Evolutionary conservation across 1,140 invertebrate species (phyloP).

Genomic region (Heliconius nattereri): DNA sequence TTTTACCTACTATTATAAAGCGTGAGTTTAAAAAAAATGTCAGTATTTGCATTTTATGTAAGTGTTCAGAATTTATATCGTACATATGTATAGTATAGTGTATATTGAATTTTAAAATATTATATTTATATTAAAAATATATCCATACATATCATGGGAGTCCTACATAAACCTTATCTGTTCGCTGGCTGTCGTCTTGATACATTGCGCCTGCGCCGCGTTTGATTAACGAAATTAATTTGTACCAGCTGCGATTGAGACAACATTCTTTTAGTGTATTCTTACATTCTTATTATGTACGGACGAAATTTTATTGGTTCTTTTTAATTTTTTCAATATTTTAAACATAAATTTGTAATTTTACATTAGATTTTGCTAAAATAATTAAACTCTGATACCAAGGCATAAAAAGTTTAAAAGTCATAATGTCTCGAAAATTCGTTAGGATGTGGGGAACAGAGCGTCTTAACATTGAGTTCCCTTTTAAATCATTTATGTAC

Average conservation of each 20-base stretch:
- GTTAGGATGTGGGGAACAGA: no score
- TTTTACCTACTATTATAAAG: no score
- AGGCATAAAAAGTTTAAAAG: no score
- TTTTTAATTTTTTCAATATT: not conserved
- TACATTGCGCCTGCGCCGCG: constrained; percentile 66
- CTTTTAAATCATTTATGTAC: no score
- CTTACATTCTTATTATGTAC: constrained; percentile 34
- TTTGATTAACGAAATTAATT: constrained; percentile 79
- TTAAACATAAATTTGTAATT: not conserved
- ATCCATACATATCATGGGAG: not conserved
- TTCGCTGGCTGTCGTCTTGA: constrained; percentile 65
- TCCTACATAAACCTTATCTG: constrained; percentile 55
- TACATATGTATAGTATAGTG: no score
- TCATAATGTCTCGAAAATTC: no score
- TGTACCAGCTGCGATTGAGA: constrained; percentile 64
- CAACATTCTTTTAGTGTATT: constrained; percentile 51
- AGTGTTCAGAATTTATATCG: no score
- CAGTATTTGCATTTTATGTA: no score
- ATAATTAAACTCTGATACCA: no score
- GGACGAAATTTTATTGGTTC: not conserved
- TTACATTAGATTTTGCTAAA: not conserved
- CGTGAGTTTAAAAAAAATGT: no score
- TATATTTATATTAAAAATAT: not conserved
- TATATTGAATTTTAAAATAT: no score
- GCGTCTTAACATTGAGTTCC: no score